These are phyloP conservation scores for Zoanthus solanderi DNA, from an alignment of 92 coral and sea anemone genomes.

Conservation along the genomic window DNA sequence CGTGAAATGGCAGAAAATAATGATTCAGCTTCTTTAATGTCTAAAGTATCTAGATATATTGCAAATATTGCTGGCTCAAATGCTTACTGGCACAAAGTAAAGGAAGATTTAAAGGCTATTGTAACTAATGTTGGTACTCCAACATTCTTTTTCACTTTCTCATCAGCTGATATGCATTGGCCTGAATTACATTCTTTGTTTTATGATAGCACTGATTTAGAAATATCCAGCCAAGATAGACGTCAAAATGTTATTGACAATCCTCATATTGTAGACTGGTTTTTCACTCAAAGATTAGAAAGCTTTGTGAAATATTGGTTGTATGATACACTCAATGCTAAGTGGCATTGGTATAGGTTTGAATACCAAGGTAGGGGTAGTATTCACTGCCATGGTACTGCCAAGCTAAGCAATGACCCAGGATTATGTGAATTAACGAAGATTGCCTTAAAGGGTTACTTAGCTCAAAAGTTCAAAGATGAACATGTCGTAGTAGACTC, in stretches of 20 bases:
- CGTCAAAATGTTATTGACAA: slow-evolving; percentile 69
- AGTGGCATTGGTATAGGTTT: slow-evolving; percentile 79
- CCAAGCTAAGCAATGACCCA: slow-evolving; percentile 70
- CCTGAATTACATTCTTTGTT: neutral
- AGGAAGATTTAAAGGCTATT: neutral
- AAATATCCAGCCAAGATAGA: slow-evolving; percentile 34
- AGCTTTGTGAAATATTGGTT: slow-evolving; percentile 74
- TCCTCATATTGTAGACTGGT: slow-evolving; percentile 77
- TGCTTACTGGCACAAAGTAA: neutral
- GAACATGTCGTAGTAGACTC: slow-evolving; percentile 8
- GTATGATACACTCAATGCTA: slow-evolving; percentile 64
- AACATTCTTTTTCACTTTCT: neutral
- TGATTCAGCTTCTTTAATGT: neutral
- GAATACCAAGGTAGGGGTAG: slow-evolving; percentile 53
- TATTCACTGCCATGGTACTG: slow-evolving; percentile 38
- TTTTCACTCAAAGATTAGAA: slow-evolving; percentile 69
- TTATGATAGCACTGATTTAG: neutral
- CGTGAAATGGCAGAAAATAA: neutral
- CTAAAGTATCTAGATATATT: neutral
- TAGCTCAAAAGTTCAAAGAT: slow-evolving; percentile 30
- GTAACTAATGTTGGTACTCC: neutral
- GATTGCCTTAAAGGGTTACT: slow-evolving; percentile 62
- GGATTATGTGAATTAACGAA: slow-evolving; percentile 66
- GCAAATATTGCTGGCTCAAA: neutral
- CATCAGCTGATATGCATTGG: neutral